A percentile compares a stretch with the other conserved stretches of the same genome.
Conservation (phyloP, 2,797 vertebrate genomes). For the Eulemur rubriventer region DNA sequence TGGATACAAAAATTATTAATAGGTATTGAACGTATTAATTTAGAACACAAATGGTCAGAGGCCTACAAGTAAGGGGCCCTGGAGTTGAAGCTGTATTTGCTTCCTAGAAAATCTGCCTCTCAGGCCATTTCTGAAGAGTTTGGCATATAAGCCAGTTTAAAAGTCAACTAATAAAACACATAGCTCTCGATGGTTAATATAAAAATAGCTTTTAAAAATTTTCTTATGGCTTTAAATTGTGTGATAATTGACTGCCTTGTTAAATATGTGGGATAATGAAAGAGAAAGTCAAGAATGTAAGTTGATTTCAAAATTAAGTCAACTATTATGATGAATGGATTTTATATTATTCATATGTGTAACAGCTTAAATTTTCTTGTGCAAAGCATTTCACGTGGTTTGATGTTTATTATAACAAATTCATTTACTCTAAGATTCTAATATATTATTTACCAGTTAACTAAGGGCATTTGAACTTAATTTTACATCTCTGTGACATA, state of each 20-base stretch:
- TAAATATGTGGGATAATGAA: not conserved
- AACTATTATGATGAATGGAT: not conserved
- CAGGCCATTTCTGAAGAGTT: not conserved
- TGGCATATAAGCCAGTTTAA: not conserved
- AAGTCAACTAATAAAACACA: not conserved
- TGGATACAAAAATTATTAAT: not conserved
- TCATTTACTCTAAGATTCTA: not conserved
- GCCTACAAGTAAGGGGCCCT: not conserved
- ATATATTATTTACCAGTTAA: not conserved
- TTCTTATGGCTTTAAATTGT: conserved; percentile 27
- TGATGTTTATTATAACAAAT: conserved; percentile 35
- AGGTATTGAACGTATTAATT: not conserved
- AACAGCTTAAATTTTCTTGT: conserved; percentile 38
- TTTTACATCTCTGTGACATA: not conserved
- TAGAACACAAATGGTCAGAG: not conserved
- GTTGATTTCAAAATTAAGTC: conserved; percentile 49
- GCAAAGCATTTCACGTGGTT: not conserved
- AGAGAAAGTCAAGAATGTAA: conserved; percentile 30
- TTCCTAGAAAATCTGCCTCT: not conserved
- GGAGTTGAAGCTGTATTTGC: not conserved
- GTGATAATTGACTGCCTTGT: not conserved
- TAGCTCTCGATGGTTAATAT: not conserved
- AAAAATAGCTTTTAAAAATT: conserved; percentile 1
- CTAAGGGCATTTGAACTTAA: not conserved
- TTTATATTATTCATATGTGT: not conserved